Conservation (phyloP, 2,888 invertebrate genomes). For the Maniola hyperantus region DNA sequence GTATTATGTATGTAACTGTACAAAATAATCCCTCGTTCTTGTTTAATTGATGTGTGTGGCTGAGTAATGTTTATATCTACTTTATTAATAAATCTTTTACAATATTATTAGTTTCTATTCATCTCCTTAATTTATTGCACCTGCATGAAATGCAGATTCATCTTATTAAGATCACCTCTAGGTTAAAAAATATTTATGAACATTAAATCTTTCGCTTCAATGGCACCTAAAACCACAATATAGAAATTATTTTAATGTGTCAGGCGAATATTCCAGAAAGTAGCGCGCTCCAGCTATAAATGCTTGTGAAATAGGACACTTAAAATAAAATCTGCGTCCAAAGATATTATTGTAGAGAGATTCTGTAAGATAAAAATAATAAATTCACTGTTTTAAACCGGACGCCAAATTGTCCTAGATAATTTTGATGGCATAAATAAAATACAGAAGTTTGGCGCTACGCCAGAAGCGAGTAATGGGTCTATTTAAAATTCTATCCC, state of each 20-base stretch:
- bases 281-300: constrained; percentile 1
- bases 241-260: background rate
- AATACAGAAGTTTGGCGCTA: constrained; percentile 66
- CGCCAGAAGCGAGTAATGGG: constrained; percentile 66
- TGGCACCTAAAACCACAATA: background rate
- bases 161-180: background rate
- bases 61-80: constrained; percentile 79
- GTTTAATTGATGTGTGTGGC: constrained; percentile 79
- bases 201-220: background rate
- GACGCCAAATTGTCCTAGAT: constrained; percentile 78
- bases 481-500: constrained; percentile 59
- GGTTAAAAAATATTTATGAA: background rate
- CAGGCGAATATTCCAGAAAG: constrained; percentile 10
- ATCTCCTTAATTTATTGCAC: background rate
- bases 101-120: constrained; percentile 50
- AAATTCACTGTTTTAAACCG: constrained; percentile 68
- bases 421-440: constrained; percentile 75
- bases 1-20: constrained; percentile 74
- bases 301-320: constrained; percentile 28
- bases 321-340: constrained; percentile 36
- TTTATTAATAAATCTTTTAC: constrained; percentile 80
- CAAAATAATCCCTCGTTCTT: constrained; percentile 72
- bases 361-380: constrained; percentile 71
- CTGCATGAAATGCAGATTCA: background rate
- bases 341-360: constrained; percentile 53